Conservation (phyloP, 2,888 invertebrate genomes). For the Taenaris catops region DNA sequence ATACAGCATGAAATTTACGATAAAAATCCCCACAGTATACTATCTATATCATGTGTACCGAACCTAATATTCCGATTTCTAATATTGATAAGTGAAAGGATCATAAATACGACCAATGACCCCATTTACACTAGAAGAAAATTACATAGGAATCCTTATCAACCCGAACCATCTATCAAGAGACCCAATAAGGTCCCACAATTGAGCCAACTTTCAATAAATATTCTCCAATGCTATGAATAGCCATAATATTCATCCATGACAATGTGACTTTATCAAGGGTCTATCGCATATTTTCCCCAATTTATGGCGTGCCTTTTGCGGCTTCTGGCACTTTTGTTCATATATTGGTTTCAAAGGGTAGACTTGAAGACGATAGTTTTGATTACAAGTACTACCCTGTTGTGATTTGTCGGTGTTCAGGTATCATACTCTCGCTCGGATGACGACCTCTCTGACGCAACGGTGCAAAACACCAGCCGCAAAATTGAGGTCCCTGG, state of each 20-base stretch:
- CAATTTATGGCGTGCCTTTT: slow-evolving; percentile 62
- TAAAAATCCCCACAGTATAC: no score
- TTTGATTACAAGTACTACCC: slow-evolving; percentile 2
- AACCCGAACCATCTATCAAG: slow-evolving; percentile 21
- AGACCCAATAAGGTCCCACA: slow-evolving; percentile 29
- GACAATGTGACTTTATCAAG: slow-evolving; percentile 60
- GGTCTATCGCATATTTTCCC: slow-evolving; percentile 52
- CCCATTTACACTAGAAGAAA: slow-evolving; percentile 18
- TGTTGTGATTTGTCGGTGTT: slow-evolving; percentile 1
- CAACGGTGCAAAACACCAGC: no score
- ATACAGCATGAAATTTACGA: no score
- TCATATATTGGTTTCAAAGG: slow-evolving; percentile 19
- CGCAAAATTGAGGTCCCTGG: no score
- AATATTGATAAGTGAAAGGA: slow-evolving; percentile 1
- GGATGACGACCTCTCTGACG: no score
- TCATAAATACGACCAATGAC: slow-evolving; percentile 5
- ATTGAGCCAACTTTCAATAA: slow-evolving; percentile 62
- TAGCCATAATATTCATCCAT: slow-evolving; percentile 56
- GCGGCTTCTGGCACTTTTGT: slow-evolving; percentile 36
- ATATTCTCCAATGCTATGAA: slow-evolving; percentile 66
- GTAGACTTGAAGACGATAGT: slow-evolving; percentile 6
- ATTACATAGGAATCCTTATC: slow-evolving; percentile 20
- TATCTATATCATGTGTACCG: not conserved
- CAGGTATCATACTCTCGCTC: not conserved
- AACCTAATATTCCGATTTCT: not conserved